Percentiles rank a stretch among this genome's conserved stretches.
Evolutionary conservation across 2,113 vertebrate genomes (phyloP).

Genomic region (Notarius quadriscutis): DNA sequence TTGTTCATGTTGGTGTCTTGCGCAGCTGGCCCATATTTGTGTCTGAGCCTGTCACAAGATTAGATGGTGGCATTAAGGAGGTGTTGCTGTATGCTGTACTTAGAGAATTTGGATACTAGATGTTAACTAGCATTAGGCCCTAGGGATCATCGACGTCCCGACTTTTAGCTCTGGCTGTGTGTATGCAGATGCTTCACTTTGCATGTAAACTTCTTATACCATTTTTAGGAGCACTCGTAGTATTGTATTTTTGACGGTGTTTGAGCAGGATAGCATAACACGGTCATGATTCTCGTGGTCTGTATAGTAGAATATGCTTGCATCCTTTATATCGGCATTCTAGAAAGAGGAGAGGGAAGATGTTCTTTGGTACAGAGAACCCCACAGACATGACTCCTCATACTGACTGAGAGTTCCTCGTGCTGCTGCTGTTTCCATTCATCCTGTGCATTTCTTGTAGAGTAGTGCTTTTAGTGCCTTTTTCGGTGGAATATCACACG

Average conservation of each 20-base stretch:
- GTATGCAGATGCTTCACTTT: conserved; percentile 29
- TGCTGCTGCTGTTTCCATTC: conserved; percentile 20
- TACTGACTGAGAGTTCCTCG: conserved; percentile 21
- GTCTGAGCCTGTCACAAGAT: conserved; percentile 20
- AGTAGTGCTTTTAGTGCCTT: conserved; percentile 52
- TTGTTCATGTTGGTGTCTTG: conserved; percentile 39
- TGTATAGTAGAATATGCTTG: conserved; percentile 23
- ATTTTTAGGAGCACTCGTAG: neutral
- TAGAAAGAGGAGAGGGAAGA: conserved; percentile 22
- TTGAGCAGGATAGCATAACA: neutral
- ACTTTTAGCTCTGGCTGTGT: conserved; percentile 20
- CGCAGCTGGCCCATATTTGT: conserved; percentile 31
- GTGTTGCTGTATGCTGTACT: conserved; percentile 44
- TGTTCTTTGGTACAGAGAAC: neutral
- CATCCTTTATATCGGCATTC: conserved; percentile 33
- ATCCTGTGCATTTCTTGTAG: conserved; percentile 41
- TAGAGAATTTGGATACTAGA: conserved; percentile 35
- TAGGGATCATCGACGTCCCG: conserved; percentile 27
- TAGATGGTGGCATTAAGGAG: conserved; percentile 35
- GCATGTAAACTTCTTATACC: conserved; percentile 39
- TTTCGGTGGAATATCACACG: conserved; percentile 42
- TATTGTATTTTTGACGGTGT: conserved; percentile 23
- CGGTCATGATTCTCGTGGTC: conserved; percentile 5
- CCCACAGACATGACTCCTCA: conserved; percentile 10
- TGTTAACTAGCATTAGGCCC: conserved; percentile 42